Percentiles rank a stretch among this genome's conserved stretches.
These are phyloP conservation scores for Agonopterix arenella DNA, from an alignment of 2,888 invertebrate genomes.

Conservation along the genomic window DNA sequence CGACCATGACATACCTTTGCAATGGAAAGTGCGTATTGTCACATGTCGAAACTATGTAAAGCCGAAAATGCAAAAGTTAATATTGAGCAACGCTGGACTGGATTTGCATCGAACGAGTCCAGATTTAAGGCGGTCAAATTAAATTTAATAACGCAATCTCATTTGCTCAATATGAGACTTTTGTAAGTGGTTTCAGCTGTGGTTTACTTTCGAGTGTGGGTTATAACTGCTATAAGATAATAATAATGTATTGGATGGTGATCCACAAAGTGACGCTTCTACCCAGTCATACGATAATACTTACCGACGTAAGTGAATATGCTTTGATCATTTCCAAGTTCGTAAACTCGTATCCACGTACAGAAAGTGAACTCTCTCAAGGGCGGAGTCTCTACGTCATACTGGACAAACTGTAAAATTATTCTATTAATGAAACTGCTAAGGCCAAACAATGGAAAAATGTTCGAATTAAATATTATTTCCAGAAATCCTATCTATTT, in stretches of 20 bases:
- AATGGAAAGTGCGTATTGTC: not conserved
- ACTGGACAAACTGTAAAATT: constrained; percentile 72
- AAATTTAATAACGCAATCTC: constrained; percentile 33
- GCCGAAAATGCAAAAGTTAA: constrained; percentile 16
- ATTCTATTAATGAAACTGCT: too few species aligned
- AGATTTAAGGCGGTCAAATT: constrained; percentile 40
- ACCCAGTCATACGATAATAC: constrained; percentile 15
- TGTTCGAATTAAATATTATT: too few species aligned
- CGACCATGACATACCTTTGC: too few species aligned
- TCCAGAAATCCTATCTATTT: too few species aligned
- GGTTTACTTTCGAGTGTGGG: constrained; percentile 16
- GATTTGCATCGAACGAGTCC: constrained; percentile 29
- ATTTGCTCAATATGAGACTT: constrained; percentile 35
- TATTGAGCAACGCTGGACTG: constrained; percentile 24
- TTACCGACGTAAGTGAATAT: constrained; percentile 61
- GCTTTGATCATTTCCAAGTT: constrained; percentile 44
- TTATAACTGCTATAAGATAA: too few species aligned
- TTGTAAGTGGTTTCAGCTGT: constrained; percentile 12
- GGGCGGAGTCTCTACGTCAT: constrained; percentile 83
- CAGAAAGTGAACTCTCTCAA: constrained; percentile 89
- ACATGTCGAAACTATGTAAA: constrained; percentile 6
- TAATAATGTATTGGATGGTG: too few species aligned
- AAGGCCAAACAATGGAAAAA: too few species aligned
- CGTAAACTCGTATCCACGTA: constrained; percentile 86
- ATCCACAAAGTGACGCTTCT: too few species aligned